A percentile compares a stretch with the other conserved stretches of the same genome.
Conservation (phyloP, 2,113 vertebrate genomes). For the Dendrocopos noguchii region DNA sequence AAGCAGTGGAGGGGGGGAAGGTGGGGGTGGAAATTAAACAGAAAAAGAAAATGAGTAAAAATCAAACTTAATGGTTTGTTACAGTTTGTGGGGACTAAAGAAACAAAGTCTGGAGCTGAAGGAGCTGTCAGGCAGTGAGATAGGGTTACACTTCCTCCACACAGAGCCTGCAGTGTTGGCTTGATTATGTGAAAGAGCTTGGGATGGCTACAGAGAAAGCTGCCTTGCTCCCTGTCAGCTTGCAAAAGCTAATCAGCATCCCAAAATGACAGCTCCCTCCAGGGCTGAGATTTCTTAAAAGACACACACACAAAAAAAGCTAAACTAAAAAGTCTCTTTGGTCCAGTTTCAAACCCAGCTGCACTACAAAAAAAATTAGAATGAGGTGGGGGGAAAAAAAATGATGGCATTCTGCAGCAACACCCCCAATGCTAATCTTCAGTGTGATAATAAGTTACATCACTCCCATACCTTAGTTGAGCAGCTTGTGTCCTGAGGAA, state of each 20-base stretch:
- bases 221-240: slow-evolving; percentile 3
- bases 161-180: slow-evolving; percentile 19
- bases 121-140: slow-evolving; percentile 37
- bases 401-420: background rate
- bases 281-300: background rate
- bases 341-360: background rate
- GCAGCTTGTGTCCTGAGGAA: slow-evolving; percentile 14
- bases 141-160: slow-evolving; percentile 43
- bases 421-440: background rate
- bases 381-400: background rate
- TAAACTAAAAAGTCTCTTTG: background rate
- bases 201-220: slow-evolving; percentile 26
- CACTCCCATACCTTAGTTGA: background rate
- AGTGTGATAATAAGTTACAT: background rate
- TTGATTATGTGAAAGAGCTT: slow-evolving; percentile 46
- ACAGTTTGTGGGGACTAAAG: slow-evolving; percentile 9
- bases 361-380: background rate
- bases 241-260: slow-evolving; percentile 53
- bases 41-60: background rate
- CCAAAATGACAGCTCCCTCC: slow-evolving; percentile 50
- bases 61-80: slow-evolving; percentile 34
- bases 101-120: slow-evolving; percentile 42
- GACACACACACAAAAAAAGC: slow-evolving; percentile 29
- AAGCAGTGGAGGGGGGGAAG: accelerated
- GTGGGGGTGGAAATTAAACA: too few relatives aligned